Evolutionary conservation across 2,888 invertebrate genomes (phyloP).

Genomic region (Gandaritis pyraliata): DNA sequence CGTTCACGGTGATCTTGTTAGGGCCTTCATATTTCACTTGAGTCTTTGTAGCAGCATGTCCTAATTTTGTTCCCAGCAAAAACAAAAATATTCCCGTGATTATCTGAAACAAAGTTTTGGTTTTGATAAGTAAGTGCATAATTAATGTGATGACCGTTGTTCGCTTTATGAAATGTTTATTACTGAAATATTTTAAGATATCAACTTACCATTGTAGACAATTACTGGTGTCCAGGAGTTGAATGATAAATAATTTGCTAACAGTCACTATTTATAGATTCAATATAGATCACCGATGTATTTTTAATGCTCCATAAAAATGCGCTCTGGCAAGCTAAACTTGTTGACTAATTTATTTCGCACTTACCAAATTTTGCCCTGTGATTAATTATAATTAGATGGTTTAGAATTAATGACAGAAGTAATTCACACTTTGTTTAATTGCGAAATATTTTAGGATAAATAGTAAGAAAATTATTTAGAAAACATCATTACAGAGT

Average conservation of each 20-base stretch:
- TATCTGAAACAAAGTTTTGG: constrained; percentile 46
- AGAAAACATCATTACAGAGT: neutral
- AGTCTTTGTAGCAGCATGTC: constrained; percentile 36
- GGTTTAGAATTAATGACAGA: constrained; percentile 20
- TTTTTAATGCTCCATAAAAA: constrained; percentile 11
- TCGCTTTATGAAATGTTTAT: too few species aligned
- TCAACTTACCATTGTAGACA: constrained; percentile 33
- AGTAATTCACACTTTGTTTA: constrained; percentile 23
- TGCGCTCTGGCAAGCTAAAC: constrained; percentile 24
- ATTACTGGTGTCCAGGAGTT: neutral
- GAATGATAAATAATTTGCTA: constrained; percentile 21
- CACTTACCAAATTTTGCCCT: constrained; percentile 18
- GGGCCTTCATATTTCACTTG: constrained; percentile 40
- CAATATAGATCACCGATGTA: constrained; percentile 17
- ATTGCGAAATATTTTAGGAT: constrained; percentile 25
- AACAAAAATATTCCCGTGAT: constrained; percentile 42
- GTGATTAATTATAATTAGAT: constrained; percentile 13
- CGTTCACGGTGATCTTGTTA: constrained; percentile 40
- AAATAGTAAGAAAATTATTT: constrained; percentile 16
- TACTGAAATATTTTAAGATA: neutral
- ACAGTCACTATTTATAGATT: constrained; percentile 25
- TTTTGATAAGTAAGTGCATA: neutral
- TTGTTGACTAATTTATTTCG: constrained; percentile 26
- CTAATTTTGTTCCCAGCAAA: constrained; percentile 44
- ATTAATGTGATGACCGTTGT: too few species aligned